phyloP scores from a whole-genome alignment of 2,888 invertebrate genomes.

The Chelonus formosanus region DNA sequence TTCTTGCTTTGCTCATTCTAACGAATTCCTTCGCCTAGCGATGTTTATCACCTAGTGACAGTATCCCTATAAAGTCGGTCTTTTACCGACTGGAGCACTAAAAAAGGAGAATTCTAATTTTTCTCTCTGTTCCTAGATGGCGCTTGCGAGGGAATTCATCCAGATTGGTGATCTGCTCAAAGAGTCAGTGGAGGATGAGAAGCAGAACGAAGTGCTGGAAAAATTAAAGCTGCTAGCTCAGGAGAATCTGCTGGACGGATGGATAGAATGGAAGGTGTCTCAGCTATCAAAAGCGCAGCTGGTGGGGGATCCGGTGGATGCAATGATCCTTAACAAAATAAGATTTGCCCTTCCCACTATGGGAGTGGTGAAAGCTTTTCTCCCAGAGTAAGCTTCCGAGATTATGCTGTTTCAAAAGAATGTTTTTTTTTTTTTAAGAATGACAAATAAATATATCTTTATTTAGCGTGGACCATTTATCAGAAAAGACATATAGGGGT shows the following conservation, averaged over 20 bases:
- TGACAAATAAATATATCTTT: too few species aligned
- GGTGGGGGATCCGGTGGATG: not conserved
- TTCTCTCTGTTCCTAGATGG: not conserved
- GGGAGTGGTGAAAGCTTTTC: not conserved
- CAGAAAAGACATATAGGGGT: not conserved
- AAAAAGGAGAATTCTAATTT: too few species aligned
- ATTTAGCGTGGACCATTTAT: too few species aligned
- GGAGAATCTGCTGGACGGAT: not conserved
- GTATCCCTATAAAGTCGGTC: too few species aligned
- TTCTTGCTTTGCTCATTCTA: too few species aligned
- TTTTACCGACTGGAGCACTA: too few species aligned
- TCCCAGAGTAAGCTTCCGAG: too few species aligned
- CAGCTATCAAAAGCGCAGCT: not conserved
- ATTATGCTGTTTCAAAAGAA: too few species aligned
- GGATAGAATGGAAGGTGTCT: not conserved
- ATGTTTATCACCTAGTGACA: too few species aligned
- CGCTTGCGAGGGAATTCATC: not conserved
- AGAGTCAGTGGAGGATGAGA: not conserved
- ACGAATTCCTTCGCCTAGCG: too few species aligned
- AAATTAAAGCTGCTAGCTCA: not conserved
- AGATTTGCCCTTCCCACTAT: not conserved
- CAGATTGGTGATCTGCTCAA: not conserved
- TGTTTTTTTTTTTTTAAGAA: too few species aligned
- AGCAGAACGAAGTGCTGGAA: not conserved
- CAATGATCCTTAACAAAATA: too few species aligned